Percentiles rank a stretch among this genome's conserved stretches.
phyloP scores from a whole-genome alignment of 2,113 vertebrate genomes.

The Channa argus region DNA sequence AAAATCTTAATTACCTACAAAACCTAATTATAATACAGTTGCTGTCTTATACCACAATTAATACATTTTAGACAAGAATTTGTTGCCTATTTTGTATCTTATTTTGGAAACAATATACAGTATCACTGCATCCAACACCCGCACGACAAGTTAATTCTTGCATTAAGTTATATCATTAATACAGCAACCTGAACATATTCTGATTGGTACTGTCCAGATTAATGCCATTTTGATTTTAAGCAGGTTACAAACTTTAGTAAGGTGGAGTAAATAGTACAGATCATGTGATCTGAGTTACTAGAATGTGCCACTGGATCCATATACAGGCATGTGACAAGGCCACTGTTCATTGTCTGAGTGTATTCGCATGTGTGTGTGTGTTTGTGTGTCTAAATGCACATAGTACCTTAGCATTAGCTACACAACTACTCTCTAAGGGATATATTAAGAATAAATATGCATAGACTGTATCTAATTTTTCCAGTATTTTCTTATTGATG shows the following conservation, averaged over 20 bases:
- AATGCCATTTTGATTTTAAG: slow-evolving; percentile 4
- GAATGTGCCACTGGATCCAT: slow-evolving; percentile 55
- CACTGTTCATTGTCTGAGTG: slow-evolving; percentile 11
- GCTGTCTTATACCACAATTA: too few relatives aligned
- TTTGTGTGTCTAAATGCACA: slow-evolving; percentile 42
- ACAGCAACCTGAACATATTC: neutral
- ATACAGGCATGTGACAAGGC: slow-evolving; percentile 47
- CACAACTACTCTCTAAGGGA: slow-evolving; percentile 53
- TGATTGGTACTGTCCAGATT: neutral
- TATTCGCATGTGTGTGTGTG: slow-evolving; percentile 1
- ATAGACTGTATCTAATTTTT: slow-evolving; percentile 6
- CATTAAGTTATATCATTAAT: neutral
- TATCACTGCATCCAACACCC: neutral
- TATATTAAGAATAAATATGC: neutral
- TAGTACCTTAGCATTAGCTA: slow-evolving; percentile 55
- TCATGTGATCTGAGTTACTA: slow-evolving; percentile 49
- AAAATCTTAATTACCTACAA: too few relatives aligned
- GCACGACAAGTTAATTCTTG: neutral
- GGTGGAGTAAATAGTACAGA: slow-evolving; percentile 33
- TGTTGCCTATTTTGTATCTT: neutral
- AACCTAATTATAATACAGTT: too few relatives aligned
- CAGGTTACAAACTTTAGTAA: slow-evolving; percentile 10
- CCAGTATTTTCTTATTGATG: neutral
- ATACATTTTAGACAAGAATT: neutral
- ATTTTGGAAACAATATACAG: neutral